Conservation (phyloP, 2,113 vertebrate genomes). For the Eclectus roratus region DNA sequence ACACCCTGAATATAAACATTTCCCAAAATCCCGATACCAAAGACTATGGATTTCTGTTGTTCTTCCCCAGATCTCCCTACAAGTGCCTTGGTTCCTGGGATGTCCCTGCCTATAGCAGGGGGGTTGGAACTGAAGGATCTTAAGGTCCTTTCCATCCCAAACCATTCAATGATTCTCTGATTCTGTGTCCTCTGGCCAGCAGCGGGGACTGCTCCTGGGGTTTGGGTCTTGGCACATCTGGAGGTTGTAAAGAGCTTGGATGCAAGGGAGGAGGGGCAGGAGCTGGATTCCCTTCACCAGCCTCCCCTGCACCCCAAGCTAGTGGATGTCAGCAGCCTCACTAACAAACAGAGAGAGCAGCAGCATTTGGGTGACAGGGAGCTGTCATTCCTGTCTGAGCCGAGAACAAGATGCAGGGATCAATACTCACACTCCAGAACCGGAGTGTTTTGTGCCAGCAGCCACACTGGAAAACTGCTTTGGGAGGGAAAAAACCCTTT, state of each 20-base stretch:
- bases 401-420: not conserved
- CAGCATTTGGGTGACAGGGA: not conserved
- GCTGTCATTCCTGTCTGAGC: not conserved
- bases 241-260: not conserved
- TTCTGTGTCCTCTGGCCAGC: not conserved
- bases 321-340: not conserved
- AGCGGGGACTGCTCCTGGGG: not conserved
- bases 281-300: not conserved
- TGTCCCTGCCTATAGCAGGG: not conserved
- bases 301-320: not conserved
- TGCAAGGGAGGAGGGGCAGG: not conserved
- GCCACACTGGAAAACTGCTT: not conserved
- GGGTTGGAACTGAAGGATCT: not conserved
- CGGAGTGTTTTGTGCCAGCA: rapidly evolving
- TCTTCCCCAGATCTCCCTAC: not conserved
- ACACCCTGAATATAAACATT: not conserved
- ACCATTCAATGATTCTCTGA: too few relatives aligned
- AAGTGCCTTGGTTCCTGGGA: not conserved
- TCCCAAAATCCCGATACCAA: not conserved
- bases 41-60: not conserved
- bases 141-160: not conserved
- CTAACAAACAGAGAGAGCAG: not conserved
- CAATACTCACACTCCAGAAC: rapidly evolving
- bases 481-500: not conserved
- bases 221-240: not conserved